Evolutionary conservation across 2,113 vertebrate genomes (phyloP), one percentile per base, ranked within the genome.

Genomic region (Chrysemys picta): DNA sequence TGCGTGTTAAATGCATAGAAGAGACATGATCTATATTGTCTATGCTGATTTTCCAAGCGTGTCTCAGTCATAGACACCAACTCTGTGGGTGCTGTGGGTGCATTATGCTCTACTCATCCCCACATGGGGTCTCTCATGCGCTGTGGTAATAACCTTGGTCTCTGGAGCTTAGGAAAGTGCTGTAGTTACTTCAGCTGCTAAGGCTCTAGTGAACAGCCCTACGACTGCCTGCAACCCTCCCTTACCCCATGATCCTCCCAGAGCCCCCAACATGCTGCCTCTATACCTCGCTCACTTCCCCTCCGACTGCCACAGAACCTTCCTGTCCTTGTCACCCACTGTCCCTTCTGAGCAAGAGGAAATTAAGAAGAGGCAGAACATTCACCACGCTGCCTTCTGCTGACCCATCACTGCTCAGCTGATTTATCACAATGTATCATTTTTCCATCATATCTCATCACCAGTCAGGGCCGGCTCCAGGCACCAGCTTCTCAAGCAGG

Each of bases 301-400:
- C 7, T 42, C 38, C 3, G 11, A 45, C 72, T 25, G 22, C 10
- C 72, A 25, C 72, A 42, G 38, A 27, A 50, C 4, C 17, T 47
- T 22, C 5, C 4, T 1, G 2, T 54, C 5, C 1, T 47, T 1
- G 6, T 17, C 31, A n/a, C 14, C 62, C n/a, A 8, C 35, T 78
- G 4, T 35, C 29, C 8, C 25, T 82, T 25, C 29, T 3, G n/a
- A 19, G 2, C 45, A 53, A 49, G 19, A 84, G 6, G 8, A 14
- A 72, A 2, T 7, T 13, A 3, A 17, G 50, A 27, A 76, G 53
- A 9, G 14, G 31, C 27, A 56, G 12, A 29, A 87, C 52, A 78
- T 5, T 27, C 2, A 57, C 62, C 19, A 38, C 35, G 0, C 52
- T 47, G 3, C 10, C 19, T 29, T 86, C 54, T 49, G 5, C 1